phyloP scores from a whole-genome alignment of 2,113 vertebrate species.

The Glaucidium brasilianum region DNA sequence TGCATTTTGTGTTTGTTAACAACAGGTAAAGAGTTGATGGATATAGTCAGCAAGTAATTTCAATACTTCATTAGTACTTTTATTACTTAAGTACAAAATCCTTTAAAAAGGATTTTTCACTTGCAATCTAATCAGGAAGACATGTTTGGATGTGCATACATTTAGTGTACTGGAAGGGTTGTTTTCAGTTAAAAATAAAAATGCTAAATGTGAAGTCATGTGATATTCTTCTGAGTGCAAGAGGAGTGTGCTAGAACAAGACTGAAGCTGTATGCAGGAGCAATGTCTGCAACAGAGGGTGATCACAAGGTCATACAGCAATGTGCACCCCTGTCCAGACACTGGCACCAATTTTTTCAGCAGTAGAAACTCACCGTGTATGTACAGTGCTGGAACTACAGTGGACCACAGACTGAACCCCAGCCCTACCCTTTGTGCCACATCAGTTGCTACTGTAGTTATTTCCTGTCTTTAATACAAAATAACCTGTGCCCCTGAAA shows the following conservation, averaged over 20 bases:
- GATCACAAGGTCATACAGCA: background rate
- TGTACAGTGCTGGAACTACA: background rate
- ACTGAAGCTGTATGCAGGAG: background rate
- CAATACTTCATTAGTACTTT: background rate
- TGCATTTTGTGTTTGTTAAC: background rate
- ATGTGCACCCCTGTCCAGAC: no score
- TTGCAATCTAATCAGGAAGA: background rate
- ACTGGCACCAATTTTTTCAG: background rate
- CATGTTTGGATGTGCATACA: no score
- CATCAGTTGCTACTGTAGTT: background rate
- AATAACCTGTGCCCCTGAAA: background rate
- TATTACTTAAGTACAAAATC: background rate
- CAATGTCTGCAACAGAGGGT: background rate
- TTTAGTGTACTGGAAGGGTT: background rate
- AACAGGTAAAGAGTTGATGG: background rate
- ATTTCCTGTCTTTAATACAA: background rate
- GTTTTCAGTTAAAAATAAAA: background rate
- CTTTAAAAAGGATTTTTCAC: background rate
- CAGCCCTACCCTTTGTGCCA: background rate
- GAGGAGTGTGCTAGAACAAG: background rate
- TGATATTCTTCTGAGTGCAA: background rate
- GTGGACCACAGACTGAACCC: background rate
- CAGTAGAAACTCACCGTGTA: background rate
- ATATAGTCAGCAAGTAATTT: background rate
- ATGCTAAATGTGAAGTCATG: background rate